Conservation (phyloP, 2,888 invertebrate genomes). For the Venustoraphidia nigricollis region DNA sequence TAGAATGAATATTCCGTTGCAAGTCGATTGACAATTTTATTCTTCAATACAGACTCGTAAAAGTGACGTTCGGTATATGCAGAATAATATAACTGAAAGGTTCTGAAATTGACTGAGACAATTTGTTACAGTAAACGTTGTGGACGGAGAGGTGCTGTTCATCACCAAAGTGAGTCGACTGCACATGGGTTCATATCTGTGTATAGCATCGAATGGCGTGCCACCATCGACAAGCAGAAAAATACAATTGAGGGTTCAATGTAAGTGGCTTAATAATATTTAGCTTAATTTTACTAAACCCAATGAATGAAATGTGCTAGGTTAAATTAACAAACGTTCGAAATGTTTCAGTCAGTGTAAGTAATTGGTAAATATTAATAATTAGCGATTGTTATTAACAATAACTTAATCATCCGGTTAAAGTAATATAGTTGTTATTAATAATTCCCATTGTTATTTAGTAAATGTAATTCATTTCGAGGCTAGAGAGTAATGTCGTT, state of each 20-base stretch:
- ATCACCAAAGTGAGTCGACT: slow-evolving; percentile 78
- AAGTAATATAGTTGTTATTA: too few relatives aligned
- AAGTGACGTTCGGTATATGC: not conserved
- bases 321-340: not conserved
- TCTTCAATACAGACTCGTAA: not conserved
- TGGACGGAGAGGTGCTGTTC: slow-evolving; percentile 73
- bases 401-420: too few relatives aligned
- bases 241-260: slow-evolving; percentile 68
- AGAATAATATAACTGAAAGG: too few relatives aligned
- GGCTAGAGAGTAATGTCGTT: too few relatives aligned
- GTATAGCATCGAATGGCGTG: slow-evolving; percentile 86
- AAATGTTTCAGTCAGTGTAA: too few relatives aligned
- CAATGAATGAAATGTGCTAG: not conserved
- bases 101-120: too few relatives aligned
- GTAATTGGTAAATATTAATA: too few relatives aligned
- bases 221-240: slow-evolving; percentile 81
- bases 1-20: too few relatives aligned
- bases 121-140: slow-evolving; percentile 57
- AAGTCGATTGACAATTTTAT: too few relatives aligned
- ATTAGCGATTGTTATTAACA: too few relatives aligned
- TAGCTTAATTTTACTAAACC: not conserved
- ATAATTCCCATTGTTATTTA: too few relatives aligned
- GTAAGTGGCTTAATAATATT: slow-evolving; percentile 38
- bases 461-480: too few relatives aligned
- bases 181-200: slow-evolving; percentile 86